These are phyloP conservation scores for Sitophilus oryzae DNA, from an alignment of 1,140 invertebrate species.

Conservation along the genomic window DNA sequence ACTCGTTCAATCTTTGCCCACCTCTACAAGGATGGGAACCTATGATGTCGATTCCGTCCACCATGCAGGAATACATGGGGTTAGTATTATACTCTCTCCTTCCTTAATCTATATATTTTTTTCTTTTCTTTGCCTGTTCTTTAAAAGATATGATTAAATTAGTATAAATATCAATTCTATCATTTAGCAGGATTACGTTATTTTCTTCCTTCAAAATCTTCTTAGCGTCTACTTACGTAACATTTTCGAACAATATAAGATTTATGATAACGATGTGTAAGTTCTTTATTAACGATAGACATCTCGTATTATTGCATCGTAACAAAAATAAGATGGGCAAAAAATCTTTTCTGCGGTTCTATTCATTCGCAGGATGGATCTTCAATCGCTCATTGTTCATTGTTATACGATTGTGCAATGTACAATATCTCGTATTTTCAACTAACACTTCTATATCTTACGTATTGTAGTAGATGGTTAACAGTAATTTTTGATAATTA, in stretches of 20 bases:
- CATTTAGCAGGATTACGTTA: no score
- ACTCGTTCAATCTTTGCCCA: no score
- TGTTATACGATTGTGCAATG: not conserved
- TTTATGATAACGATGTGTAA: not conserved
- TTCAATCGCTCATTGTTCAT: slow-evolving; percentile 9
- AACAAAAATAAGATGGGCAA: not conserved
- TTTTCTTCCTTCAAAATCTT: not conserved
- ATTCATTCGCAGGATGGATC: slow-evolving; percentile 4
- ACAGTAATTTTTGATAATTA: no score
- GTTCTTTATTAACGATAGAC: not conserved
- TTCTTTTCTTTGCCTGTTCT: no score
- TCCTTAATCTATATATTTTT: no score
- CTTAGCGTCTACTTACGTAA: not conserved
- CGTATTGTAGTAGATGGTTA: no score
- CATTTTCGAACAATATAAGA: not conserved
- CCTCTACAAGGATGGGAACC: no score
- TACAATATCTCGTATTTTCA: not conserved
- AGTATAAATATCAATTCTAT: no score
- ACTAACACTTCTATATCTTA: not conserved
- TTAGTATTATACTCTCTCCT: no score
- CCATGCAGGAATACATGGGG: no score
- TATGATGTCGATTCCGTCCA: no score
- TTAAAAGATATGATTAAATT: no score
- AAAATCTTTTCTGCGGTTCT: not conserved
- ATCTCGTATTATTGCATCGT: not conserved